Conservation (phyloP, 1,140 invertebrate species). For the Carcinoscorpius rotundicauda region DNA sequence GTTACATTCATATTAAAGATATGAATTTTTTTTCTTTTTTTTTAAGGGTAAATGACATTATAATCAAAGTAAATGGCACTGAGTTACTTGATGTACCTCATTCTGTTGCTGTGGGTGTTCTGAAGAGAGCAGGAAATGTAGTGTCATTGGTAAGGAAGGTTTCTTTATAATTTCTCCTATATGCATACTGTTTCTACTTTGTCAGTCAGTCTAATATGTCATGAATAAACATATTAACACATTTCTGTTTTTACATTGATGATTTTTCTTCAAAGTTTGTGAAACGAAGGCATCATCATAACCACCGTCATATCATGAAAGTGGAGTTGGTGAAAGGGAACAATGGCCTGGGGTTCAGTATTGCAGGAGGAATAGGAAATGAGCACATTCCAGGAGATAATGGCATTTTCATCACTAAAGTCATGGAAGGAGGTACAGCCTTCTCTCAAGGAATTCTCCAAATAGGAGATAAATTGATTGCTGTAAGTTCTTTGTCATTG, state of each 20-base stretch:
- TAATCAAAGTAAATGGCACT: slow-evolving; percentile 76
- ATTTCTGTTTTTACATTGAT: no score
- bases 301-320: slow-evolving; percentile 50
- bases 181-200: no score
- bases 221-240: no score
- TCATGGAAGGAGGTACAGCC: slow-evolving; percentile 93
- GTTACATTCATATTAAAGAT: no score
- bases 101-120: slow-evolving; percentile 81
- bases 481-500: slow-evolving; percentile 51
- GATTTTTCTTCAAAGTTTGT: slow-evolving; percentile 44
- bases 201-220: no score
- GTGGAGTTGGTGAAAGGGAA: slow-evolving; percentile 85
- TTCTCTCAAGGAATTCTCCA: slow-evolving; percentile 76
- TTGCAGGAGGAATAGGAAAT: slow-evolving; percentile 93
- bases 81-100: slow-evolving; percentile 86
- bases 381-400: slow-evolving; percentile 96
- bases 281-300: slow-evolving; percentile 29
- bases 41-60: slow-evolving; percentile 66
- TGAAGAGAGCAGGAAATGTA: slow-evolving; percentile 86
- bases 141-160: slow-evolving; percentile 69
- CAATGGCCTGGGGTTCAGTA: slow-evolving; percentile 91
- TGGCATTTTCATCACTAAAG: slow-evolving; percentile 97
- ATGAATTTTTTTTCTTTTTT: neutral
- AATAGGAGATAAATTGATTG: slow-evolving; percentile 80
- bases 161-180: no score